Percentiles rank a stretch among this genome's conserved stretches.
These are phyloP conservation scores for Muntiacus muntjak DNA, from an alignment of 2,113 vertebrate genomes.

Conservation along the genomic window DNA sequence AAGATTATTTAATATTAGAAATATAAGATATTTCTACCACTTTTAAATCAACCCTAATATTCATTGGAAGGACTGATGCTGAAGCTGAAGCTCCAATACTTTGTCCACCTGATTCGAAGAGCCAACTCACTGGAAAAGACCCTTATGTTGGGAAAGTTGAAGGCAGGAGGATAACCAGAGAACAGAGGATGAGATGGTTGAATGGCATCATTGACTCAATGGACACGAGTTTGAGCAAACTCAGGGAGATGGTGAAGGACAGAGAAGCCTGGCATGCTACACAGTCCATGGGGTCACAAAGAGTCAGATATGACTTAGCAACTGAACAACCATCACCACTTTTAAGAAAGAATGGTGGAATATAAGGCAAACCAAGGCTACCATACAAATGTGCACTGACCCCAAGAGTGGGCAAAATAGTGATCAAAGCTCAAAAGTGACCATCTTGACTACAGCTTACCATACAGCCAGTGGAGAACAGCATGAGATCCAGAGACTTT, in stretches of 20 bases:
- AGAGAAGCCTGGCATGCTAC: not conserved
- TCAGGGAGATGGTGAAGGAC: not conserved
- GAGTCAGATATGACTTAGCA: not conserved
- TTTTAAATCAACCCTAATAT: not conserved
- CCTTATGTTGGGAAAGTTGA: not conserved
- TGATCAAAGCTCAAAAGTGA: not conserved
- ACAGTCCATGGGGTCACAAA: not conserved
- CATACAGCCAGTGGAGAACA: not conserved
- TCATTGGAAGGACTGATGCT: not conserved
- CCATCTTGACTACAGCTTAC: not conserved
- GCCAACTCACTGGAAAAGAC: not conserved
- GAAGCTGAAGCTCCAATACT: not conserved
- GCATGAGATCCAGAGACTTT: too few relatives aligned
- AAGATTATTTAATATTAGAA: not conserved
- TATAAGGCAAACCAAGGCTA: not conserved
- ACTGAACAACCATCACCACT: not conserved
- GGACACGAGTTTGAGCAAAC: not conserved
- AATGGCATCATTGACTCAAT: not conserved
- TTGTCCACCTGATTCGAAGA: not conserved
- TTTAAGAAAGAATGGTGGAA: not conserved
- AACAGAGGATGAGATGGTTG: not conserved
- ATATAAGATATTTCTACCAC: not conserved
- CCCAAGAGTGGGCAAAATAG: not conserved
- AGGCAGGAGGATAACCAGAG: not conserved
- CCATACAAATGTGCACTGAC: too few relatives aligned